A percentile compares a stretch with the other conserved stretches of the same genome.
Evolutionary conservation across 2,797 vertebrate genomes (phyloP).

Genomic region (Naso thynnoides): DNA sequence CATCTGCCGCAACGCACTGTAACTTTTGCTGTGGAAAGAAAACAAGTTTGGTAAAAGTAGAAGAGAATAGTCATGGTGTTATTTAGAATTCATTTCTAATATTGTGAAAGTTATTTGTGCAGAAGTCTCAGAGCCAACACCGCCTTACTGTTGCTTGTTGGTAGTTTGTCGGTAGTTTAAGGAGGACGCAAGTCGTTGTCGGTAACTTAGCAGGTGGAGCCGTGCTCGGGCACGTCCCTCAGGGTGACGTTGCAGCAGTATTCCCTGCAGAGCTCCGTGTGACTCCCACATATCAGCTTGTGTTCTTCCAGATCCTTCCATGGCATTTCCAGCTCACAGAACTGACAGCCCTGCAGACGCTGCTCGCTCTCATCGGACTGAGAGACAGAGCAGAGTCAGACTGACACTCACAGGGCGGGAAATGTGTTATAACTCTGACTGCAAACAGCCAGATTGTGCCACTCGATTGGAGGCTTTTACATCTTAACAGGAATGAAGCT

Average conservation of each 20-base stretch:
- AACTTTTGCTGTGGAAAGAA: constrained; percentile 24
- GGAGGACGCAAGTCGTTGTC: not conserved
- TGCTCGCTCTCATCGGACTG: constrained; percentile 80
- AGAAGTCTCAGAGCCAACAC: too few relatives aligned
- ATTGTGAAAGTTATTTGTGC: too few relatives aligned
- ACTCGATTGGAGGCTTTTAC: not conserved
- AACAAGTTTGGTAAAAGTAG: not conserved
- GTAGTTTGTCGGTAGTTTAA: not conserved
- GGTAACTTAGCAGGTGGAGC: constrained; percentile 51
- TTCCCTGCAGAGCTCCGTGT: constrained; percentile 78
- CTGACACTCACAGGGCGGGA: too few relatives aligned
- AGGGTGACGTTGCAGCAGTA: constrained; percentile 80
- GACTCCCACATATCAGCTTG: constrained; percentile 76
- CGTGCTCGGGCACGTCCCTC: constrained; percentile 64
- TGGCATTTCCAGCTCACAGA: constrained; percentile 83
- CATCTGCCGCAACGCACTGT: constrained; percentile 53
- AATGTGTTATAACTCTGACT: not conserved
- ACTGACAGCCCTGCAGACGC: constrained; percentile 73
- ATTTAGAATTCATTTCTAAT: too few relatives aligned
- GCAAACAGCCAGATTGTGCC: not conserved
- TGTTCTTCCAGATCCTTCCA: constrained; percentile 77
- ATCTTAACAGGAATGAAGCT: not conserved
- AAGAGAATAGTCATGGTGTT: too few relatives aligned
- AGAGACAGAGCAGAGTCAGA: not conserved
- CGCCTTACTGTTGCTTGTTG: constrained; percentile 1